Conservation (phyloP, 2,113 vertebrate genomes). For the Struthidea cinerea region DNA sequence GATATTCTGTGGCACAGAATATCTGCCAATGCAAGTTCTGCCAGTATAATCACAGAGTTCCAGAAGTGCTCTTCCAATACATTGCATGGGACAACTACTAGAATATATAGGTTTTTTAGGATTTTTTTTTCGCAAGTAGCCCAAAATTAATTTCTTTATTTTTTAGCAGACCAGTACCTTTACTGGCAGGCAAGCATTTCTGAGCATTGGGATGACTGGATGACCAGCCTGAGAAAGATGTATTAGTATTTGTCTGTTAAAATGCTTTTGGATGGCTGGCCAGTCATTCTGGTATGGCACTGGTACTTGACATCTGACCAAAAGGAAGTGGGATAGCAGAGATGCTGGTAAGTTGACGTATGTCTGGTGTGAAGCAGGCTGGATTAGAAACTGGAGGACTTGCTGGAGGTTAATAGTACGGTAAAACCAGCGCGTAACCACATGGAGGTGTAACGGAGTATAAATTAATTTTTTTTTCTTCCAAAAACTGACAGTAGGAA, state of each 20-base stretch:
- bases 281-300: not conserved
- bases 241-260: not conserved
- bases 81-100: not conserved
- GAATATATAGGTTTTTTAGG: not conserved
- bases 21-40: not conserved
- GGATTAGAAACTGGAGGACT: not conserved
- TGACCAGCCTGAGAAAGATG: not conserved
- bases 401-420: not conserved
- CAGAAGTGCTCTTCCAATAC: not conserved
- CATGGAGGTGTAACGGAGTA: not conserved
- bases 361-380: not conserved
- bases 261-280: not conserved
- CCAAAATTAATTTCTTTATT: not conserved
- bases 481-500: not conserved
- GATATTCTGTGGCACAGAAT: not conserved
- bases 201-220: not conserved
- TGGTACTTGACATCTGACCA: not conserved
- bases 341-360: not conserved
- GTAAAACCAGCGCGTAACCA: not conserved
- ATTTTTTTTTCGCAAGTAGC: not conserved
- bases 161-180: not conserved
- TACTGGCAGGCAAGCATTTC: not conserved
- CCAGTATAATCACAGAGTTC: not conserved
- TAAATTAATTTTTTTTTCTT: not conserved
- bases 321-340: not conserved